Percentiles rank a stretch among this genome's conserved stretches.
Conservation (phyloP, 2,888 invertebrate species). For the Sarcophaga carnaria region DNA sequence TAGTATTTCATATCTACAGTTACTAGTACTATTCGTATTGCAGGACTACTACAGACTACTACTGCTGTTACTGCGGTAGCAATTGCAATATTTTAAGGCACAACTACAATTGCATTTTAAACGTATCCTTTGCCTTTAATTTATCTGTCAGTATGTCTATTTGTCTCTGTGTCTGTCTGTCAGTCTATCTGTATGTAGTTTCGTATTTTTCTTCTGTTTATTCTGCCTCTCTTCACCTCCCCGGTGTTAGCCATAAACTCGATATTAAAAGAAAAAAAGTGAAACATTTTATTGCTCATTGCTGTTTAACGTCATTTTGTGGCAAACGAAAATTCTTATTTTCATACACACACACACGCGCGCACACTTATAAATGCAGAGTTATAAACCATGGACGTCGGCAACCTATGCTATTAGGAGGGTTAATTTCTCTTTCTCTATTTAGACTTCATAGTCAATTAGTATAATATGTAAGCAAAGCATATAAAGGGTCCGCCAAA, state of each 20-base stretch:
- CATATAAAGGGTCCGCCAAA: too few species aligned
- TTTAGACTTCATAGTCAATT: too few species aligned
- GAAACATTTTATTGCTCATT: conserved; percentile 53
- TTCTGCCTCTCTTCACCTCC: neutral
- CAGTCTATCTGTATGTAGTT: conserved; percentile 27
- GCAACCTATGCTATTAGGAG: too few species aligned
- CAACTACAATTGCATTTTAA: conserved; percentile 30
- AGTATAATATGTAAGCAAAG: too few species aligned
- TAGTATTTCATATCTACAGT: too few species aligned
- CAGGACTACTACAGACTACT: neutral
- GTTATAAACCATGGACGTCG: too few species aligned
- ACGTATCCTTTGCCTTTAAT: conserved; percentile 17
- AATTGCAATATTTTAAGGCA: neutral
- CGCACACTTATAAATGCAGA: neutral
- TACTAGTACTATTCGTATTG: too few species aligned
- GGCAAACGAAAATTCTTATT: conserved; percentile 18
- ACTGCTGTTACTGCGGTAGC: neutral
- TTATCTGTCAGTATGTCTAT: conserved; percentile 18
- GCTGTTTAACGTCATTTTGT: conserved; percentile 59
- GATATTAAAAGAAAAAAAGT: too few species aligned
- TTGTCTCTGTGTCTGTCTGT: too few species aligned
- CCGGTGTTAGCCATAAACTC: neutral
- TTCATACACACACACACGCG: neutral
- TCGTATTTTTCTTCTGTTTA: neutral
- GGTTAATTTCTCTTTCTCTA: too few species aligned